Evolutionary conservation across 2,797 vertebrate species (phyloP).

Genomic region (Eutrigla gurnardus): DNA sequence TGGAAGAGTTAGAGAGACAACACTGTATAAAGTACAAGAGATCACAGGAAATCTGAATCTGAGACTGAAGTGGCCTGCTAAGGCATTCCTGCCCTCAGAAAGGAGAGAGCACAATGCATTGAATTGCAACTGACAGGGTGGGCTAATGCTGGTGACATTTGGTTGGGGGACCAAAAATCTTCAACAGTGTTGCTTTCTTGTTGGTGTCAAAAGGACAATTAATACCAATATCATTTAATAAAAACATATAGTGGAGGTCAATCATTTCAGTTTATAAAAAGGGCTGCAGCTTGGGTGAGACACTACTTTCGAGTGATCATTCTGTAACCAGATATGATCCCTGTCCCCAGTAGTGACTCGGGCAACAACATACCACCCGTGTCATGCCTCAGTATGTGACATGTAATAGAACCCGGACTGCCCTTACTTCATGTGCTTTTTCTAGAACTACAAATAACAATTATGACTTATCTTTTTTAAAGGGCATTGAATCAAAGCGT

Average conservation of each 20-base stretch:
- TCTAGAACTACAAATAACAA: slow-evolving; percentile 7
- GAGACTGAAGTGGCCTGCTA: not conserved
- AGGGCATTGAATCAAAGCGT: not conserved
- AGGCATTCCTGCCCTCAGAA: not conserved
- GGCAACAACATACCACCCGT: slow-evolving; percentile 44
- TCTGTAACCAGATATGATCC: slow-evolving; percentile 47
- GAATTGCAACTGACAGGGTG: slow-evolving; percentile 16
- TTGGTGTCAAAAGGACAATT: not conserved
- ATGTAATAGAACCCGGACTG: not conserved
- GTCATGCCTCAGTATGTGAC: slow-evolving; percentile 27
- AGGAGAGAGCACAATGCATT: not conserved
- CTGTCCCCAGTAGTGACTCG: not conserved
- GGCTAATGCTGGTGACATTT: slow-evolving; percentile 16
- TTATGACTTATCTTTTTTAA: not conserved
- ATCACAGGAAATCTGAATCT: not conserved
- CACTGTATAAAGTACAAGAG: not conserved
- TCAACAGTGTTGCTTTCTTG: not conserved
- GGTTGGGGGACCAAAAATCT: not conserved
- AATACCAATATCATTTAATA: not conserved
- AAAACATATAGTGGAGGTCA: not conserved
- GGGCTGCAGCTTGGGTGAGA: not conserved
- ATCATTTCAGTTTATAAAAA: not conserved
- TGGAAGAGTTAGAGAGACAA: slow-evolving; percentile 69
- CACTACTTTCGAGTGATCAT: slow-evolving; percentile 1
- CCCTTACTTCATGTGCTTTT: slow-evolving; percentile 1